phyloP scores from a whole-genome alignment of 2,113 vertebrate species.

The Anguilla japonica region DNA sequence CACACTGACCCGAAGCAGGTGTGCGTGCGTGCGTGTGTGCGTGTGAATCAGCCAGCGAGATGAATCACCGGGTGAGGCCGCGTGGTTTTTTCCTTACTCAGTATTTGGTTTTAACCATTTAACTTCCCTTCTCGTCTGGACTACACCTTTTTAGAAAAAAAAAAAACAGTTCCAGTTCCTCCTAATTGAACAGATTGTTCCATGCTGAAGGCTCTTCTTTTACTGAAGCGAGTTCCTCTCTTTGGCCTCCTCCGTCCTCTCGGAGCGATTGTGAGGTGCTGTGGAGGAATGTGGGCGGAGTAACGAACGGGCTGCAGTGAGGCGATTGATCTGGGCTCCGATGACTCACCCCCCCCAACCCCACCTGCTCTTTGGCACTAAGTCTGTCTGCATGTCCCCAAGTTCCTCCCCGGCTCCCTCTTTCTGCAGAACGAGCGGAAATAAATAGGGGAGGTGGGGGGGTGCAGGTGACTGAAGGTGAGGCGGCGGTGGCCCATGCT shows the following conservation, averaged over 20 bases:
- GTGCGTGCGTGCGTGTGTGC: constrained; percentile 40
- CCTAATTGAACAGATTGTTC: constrained; percentile 8
- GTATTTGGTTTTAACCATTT: constrained; percentile 5
- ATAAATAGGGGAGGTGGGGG: neutral
- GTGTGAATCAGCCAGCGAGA: constrained; percentile 14
- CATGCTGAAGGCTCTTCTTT: neutral
- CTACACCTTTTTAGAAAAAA: neutral
- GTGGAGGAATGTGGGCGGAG: neutral
- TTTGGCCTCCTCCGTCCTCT: neutral
- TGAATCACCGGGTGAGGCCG: constrained; percentile 17
- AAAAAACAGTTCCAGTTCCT: neutral
- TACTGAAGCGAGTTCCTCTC: neutral
- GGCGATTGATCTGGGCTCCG: neutral
- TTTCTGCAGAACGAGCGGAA: neutral
- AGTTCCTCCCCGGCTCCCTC: too few species aligned
- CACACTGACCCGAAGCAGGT: constrained; percentile 65
- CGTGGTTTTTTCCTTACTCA: neutral
- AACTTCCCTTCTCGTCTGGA: neutral
- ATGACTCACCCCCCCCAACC: neutral
- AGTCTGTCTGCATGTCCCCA: neutral
- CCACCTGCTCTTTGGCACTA: neutral
- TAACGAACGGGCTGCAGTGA: neutral
- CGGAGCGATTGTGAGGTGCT: neutral
- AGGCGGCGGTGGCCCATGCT: neutral
- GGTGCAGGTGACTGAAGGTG: too few species aligned